phyloP scores from a whole-genome alignment of 2,888 invertebrate genomes.

The Maniola hyperantus region DNA sequence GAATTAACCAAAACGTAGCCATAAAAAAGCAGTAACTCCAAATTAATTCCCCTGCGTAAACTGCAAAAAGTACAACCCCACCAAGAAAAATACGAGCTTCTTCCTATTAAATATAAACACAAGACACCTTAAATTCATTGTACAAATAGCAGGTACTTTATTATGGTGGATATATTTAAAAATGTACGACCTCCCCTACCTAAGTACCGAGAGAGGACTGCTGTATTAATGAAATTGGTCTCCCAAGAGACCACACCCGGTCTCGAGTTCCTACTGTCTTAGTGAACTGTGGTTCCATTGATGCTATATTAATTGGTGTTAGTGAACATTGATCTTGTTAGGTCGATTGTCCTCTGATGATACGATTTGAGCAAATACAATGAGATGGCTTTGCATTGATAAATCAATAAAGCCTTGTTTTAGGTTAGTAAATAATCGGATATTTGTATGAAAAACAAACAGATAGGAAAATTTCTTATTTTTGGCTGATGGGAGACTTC shows the following conservation, averaged over 20 bases:
- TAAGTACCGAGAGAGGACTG: conserved; percentile 53
- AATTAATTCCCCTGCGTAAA: neutral
- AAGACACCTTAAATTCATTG: conserved; percentile 67
- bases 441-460: too few species aligned
- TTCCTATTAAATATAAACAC: conserved; percentile 31
- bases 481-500: too few species aligned
- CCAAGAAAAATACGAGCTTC: conserved; percentile 15
- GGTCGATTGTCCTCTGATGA: conserved; percentile 16
- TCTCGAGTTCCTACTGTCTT: conserved; percentile 49
- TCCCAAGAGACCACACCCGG: conserved; percentile 62
- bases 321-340: conserved; percentile 14
- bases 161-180: conserved; percentile 75
- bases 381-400: neutral
- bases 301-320: conserved; percentile 46
- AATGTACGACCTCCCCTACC: conserved; percentile 62
- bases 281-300: conserved; percentile 48
- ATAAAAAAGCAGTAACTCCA: neutral
- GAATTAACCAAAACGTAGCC: too few species aligned
- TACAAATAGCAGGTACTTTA: conserved; percentile 69
- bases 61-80: conserved; percentile 7
- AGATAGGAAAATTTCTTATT: too few species aligned
- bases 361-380: conserved; percentile 7
- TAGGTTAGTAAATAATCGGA: too few species aligned
- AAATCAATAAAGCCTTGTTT: neutral
- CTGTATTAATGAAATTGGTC: conserved; percentile 80